Evolutionary conservation across 2,888 invertebrate species (phyloP), one percentile per base, ranked within the genome.

Genomic region (Odontocolon sp.): DNA sequence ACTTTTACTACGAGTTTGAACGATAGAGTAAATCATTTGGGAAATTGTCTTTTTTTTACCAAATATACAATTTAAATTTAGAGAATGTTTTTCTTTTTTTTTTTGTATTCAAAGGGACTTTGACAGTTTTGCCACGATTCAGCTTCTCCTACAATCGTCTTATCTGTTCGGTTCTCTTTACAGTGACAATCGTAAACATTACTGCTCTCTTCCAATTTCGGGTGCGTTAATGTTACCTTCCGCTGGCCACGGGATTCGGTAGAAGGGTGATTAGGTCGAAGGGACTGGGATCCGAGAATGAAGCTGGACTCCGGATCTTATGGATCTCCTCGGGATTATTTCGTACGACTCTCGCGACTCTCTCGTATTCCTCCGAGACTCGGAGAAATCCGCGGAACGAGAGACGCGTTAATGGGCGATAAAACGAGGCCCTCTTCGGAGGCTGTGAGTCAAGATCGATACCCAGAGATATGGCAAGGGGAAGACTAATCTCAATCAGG

Each of bases 341-440:
- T 52, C 40, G 69, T 54, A 54, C 67, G 18, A 56, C 52, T 26
- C 47, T 36, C 33, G 52, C 72, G 50, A 57, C 56, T 42, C 69
- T 52, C 64, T 56, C 59, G n/a, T 66, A 59, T 59, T 75, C 21
- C 64, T 26, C 31, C 28, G 52, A 50, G 61, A 63, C 33, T 61
- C 26, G 11, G 68, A 66, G 52, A 70, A 75, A 64, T 50, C 64
- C 50, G 50, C 52, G 52, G 33, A 40, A 69, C 57, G 69, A 75
- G 61, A 38, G 16, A 52, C 67, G 63, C 80, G 75, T 75, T 80
- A 80, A 80, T 73, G 67, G 77, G 38, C 73, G 57, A 69, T 75
- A 75, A 78, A 80, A 75, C 71, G 68, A 68, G 33, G 69, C 50
- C 68, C 70, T 33, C 71, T 45, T 52, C 63, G 47, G 45, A 40